phyloP scores from a whole-genome alignment of 1,140 invertebrate genomes.

The Coenobita brevimanus region DNA sequence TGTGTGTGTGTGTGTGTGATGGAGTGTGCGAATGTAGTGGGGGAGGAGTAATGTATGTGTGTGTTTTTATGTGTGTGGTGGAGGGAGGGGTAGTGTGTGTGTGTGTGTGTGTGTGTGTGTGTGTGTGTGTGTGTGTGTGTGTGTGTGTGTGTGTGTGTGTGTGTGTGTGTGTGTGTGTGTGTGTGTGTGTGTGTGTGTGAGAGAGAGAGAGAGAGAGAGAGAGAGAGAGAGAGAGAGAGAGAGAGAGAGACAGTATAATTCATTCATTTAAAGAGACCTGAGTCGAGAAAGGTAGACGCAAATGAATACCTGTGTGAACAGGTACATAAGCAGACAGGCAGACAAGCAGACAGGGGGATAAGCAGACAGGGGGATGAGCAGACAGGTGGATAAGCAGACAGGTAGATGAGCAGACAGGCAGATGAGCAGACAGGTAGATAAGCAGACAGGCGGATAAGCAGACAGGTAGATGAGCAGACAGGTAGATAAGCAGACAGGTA shows the following conservation, averaged over 20 bases:
- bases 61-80: too few species aligned
- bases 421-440: too few species aligned
- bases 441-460: background rate
- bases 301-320: too few species aligned
- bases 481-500: constrained; percentile 5
- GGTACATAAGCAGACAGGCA: background rate
- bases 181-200: constrained; percentile 17
- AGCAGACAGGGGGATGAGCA: too few species aligned
- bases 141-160: constrained; percentile 26
- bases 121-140: constrained; percentile 19
- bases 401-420: too few species aligned
- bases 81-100: too few species aligned
- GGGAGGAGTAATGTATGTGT: background rate
- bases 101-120: background rate
- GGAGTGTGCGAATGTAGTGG: background rate
- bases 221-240: too few species aligned
- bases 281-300: too few species aligned
- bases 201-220: background rate
- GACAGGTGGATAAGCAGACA: too few species aligned
- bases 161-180: constrained; percentile 18
- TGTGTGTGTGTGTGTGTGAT: background rate
- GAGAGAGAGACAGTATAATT: background rate
- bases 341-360: background rate
- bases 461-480: too few species aligned
- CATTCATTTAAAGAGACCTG: too few species aligned